Percentiles rank a stretch among this genome's conserved stretches.
phyloP scores from a whole-genome alignment of 1,140 invertebrate species.

The Lysiphlebus fabarum region DNA sequence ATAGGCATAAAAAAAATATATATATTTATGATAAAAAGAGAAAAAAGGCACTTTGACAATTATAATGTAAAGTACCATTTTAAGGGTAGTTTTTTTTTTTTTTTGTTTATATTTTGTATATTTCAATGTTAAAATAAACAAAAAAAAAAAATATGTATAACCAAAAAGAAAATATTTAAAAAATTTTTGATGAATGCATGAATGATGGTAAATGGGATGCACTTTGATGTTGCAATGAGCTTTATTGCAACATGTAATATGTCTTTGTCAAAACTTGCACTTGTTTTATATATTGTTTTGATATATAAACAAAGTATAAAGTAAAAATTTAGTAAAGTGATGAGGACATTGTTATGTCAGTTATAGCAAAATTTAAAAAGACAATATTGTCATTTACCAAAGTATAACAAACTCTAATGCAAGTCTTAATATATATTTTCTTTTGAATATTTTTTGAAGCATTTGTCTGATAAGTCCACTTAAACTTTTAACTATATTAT shows the following conservation, averaged over 20 bases:
- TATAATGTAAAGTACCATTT: background rate
- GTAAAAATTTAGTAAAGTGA: background rate
- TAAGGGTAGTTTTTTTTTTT: background rate
- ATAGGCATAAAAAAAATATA: background rate
- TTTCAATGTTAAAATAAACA: constrained; percentile 1
- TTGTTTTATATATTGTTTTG: too few relatives aligned
- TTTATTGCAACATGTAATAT: constrained; percentile 9
- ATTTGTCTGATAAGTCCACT: too few relatives aligned
- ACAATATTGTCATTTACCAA: background rate
- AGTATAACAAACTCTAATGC: background rate
- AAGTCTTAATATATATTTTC: constrained; percentile 25
- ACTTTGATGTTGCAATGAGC: constrained; percentile 11
- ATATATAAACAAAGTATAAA: background rate
- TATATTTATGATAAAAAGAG: background rate
- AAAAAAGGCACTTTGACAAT: constrained; percentile 3
- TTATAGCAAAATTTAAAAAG: too few relatives aligned
- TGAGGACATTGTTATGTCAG: background rate
- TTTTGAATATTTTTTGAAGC: too few relatives aligned
- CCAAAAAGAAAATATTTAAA: background rate
- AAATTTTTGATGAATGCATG: background rate
- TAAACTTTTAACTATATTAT: too few relatives aligned
- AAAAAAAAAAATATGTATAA: background rate
- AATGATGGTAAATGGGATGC: background rate
- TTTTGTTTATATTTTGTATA: background rate
- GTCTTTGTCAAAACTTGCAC: constrained; percentile 7